Evolutionary conservation across 2,888 invertebrate species (phyloP).

Genomic region (Aricia artaxerxes): DNA sequence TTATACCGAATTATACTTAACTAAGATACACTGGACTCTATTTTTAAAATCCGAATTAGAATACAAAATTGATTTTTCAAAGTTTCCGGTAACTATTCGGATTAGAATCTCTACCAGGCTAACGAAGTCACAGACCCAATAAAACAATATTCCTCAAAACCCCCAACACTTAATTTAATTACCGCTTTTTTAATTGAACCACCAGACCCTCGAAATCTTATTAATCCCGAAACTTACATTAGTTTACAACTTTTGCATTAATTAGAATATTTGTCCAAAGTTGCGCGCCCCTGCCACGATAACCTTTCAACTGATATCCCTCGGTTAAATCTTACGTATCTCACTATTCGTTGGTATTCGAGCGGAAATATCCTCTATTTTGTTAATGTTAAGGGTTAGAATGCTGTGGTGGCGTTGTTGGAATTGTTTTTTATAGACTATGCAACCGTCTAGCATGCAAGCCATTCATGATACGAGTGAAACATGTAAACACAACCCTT

Average conservation of each 20-base stretch:
- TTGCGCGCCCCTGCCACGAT: constrained; percentile 21
- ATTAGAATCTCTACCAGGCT: neutral
- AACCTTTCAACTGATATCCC: constrained; percentile 18
- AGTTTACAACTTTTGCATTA: constrained; percentile 25
- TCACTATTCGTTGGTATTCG: neutral
- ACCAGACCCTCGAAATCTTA: constrained; percentile 9
- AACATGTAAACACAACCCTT: constrained; percentile 13
- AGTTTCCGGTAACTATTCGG: neutral
- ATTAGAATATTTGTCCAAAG: constrained; percentile 2
- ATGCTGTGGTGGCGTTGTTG: neutral
- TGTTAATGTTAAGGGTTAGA: neutral
- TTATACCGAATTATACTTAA: too few species aligned
- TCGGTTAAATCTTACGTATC: constrained; percentile 10
- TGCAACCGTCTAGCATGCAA: constrained; percentile 1
- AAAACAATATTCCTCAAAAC: neutral
- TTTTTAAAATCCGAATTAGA: too few species aligned
- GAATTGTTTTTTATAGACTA: neutral
- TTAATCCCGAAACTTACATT: constrained; percentile 13
- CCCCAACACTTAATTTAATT: neutral
- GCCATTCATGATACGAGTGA: constrained; percentile 9
- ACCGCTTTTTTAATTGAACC: constrained; percentile 1
- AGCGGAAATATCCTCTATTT: neutral
- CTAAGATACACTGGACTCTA: too few species aligned
- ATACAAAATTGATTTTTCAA: neutral
- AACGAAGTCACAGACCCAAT: neutral